phyloP scores from a whole-genome alignment of 2,113 vertebrate species.

The Callipepla californica region DNA sequence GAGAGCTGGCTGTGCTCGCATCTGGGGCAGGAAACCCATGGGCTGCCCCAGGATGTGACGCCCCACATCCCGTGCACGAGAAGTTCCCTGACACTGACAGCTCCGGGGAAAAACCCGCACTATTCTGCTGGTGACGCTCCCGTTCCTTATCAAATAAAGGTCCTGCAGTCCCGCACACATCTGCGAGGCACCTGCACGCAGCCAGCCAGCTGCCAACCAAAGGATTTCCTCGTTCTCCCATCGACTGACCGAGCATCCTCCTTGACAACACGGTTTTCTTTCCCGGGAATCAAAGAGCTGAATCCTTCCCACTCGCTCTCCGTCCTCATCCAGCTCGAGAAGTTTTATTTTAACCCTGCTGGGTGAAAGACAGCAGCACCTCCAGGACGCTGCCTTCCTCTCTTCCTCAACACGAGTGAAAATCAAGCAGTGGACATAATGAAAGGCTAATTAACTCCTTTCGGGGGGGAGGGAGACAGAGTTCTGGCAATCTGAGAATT shows the following conservation, averaged over 20 bases:
- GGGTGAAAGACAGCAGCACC: not conserved
- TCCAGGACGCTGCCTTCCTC: not conserved
- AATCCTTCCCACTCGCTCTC: accelerated
- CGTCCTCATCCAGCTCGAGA: not conserved
- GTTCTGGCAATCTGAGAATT: not conserved
- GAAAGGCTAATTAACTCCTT: not conserved
- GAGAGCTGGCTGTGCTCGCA: not conserved
- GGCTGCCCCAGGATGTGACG: not conserved
- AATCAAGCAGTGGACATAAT: not conserved
- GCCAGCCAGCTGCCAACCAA: not conserved
- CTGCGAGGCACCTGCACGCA: accelerated
- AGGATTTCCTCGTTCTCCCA: not conserved
- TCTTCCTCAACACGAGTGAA: not conserved
- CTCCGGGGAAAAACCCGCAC: accelerated
- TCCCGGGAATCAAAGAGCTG: not conserved
- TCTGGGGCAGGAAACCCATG: not conserved
- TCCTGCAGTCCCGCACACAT: not conserved
- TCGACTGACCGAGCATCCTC: too few relatives aligned
- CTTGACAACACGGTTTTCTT: not conserved
- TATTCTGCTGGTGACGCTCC: not conserved
- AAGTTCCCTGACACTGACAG: not conserved
- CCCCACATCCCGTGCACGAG: not conserved
- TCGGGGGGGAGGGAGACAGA: not conserved
- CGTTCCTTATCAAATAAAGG: not conserved
- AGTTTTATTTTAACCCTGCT: not conserved